Evolutionary conservation across 2,797 vertebrate species (phyloP), one percentile per base, ranked within the genome.

Genomic region (Microcaecilia unicolor): DNA sequence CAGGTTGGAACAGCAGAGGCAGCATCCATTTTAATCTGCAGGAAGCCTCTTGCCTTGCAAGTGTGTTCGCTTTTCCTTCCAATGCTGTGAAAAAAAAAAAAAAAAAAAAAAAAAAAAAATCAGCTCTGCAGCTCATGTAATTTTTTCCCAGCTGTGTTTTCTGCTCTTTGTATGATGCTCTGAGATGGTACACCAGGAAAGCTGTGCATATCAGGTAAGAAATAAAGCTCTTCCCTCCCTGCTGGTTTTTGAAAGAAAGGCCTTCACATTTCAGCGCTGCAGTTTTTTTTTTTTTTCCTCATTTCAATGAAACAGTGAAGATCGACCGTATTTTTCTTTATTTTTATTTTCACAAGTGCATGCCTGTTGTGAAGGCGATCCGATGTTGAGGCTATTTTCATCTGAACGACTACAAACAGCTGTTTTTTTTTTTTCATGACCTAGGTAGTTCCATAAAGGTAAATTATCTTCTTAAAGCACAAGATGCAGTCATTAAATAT

Each of bases 121-220:
- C 32, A 20, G 28, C 31, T 29, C 35, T 34, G 44, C 41, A 49
- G 50, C 51, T 19, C 37, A 41, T 43, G 25, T 41, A 50, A 31
- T 31, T 30, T 19, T 17, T 37, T 48, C 41, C 35, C 39, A 17
- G 47, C 58, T 53, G 43, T 53, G 42, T 55, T 55, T 41, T 50
- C 57, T 28, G 62, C 53, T 48, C 56, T 64, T 69, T 85, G 62
- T 88, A 91, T 83, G 88, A 95, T 92, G 82, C 86, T 70, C 80
- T 88, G 89, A 93, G 84, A 92, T 96, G 93, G 93, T 95, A 40
- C 92, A 94, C 72, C 92, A 97, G 87, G 93, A 96, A 51, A 93
- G 85, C 78, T 93, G 89, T 69, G 81, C 89, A 37, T 90, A 97
- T 66, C 88, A 96, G 93, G 93, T 96, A 87, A 50, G 70, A 17